Evolutionary conservation across 2,797 vertebrate genomes (phyloP).

Genomic region (Salmo trutta): DNA sequence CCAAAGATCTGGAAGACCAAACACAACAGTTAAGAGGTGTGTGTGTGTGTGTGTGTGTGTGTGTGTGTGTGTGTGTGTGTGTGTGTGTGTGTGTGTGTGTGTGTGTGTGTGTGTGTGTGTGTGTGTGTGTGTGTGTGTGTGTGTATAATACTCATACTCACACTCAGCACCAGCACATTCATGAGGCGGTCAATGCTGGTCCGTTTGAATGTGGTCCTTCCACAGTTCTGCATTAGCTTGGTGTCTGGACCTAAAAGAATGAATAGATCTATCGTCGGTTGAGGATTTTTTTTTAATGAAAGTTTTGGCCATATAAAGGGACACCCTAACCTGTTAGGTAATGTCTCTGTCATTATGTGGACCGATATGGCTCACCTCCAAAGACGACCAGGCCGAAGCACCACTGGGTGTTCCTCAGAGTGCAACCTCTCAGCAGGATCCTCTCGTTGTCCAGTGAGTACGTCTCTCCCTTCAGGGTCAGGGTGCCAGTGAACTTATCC

Average conservation of each 20-base stretch:
- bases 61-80: no score
- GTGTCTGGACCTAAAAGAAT: constrained; percentile 88
- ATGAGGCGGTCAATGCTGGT: constrained; percentile 92
- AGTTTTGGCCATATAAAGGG: neutral
- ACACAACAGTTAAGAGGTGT: neutral
- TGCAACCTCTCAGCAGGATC: constrained; percentile 89
- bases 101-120: neutral
- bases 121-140: neutral
- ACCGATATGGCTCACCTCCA: constrained; percentile 75
- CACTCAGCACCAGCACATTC: constrained; percentile 90
- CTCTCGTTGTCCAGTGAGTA: constrained; percentile 87
- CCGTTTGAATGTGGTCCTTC: constrained; percentile 86
- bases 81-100: neutral
- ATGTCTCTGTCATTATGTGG: neutral
- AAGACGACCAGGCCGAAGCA: constrained; percentile 93
- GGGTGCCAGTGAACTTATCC: constrained; percentile 85
- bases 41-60: neutral
- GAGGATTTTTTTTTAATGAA: neutral
- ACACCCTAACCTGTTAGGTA: neutral
- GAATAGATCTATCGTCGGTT: neutral
- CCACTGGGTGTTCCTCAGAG: constrained; percentile 93
- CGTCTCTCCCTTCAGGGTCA: constrained; percentile 70
- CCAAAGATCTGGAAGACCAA: constrained; percentile 83
- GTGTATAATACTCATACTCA: constrained; percentile 70
- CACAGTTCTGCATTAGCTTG: constrained; percentile 97